Base-by-base conservation (phyloP, 2,113 vertebrate species). In the Apteryx owenii region DNA sequence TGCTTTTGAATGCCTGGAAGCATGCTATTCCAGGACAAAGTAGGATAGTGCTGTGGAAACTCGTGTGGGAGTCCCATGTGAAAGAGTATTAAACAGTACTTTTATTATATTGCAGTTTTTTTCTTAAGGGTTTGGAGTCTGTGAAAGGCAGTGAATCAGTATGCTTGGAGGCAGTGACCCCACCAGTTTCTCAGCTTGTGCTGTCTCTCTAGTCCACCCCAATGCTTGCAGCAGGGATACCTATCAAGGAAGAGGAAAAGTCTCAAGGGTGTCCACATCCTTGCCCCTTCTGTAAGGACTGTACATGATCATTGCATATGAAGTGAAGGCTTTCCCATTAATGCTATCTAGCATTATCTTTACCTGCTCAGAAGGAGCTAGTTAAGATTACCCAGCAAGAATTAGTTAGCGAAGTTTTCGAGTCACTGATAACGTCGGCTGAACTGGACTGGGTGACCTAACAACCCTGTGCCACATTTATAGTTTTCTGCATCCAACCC, bases 221-320 rank as follows among this genome's bases (percentile, higher is more conserved):
- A 36, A 5, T 46, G 51, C 46, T 80, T 54, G 50, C 22, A 58
- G 29, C 54, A 36, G 36, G 36, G 51, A 44, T 50, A 66, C 25
- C 22, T 93, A 60, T 56, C 58, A 29, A 25, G 19, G 54, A 31
- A 28, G 22, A 9, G 75, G 13, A 60, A 11, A 33, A 56, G 5
- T 58, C 46, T 71, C 16, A 20, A 31, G 23, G 23, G 53, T 53
- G 38, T 44, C 18, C 69, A n/a, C 17, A 3, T 44, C 31, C 71
- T 38, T 56, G 8, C 15, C 48, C 5, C 17, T 18, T 80, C 36
- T 83, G 44, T 23, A 17, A 5, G 70, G 60, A 11, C 22, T 53
- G 2, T 22, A 17, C 18, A 0, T 46, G 38, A 22, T 58, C 54
- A 10, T 31, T 31, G 11, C 70, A 8, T 36, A 26, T 0, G 9